These are phyloP conservation scores for Notodonta dromedarius DNA, from an alignment of 2,888 invertebrate species.

Conservation along the genomic window DNA sequence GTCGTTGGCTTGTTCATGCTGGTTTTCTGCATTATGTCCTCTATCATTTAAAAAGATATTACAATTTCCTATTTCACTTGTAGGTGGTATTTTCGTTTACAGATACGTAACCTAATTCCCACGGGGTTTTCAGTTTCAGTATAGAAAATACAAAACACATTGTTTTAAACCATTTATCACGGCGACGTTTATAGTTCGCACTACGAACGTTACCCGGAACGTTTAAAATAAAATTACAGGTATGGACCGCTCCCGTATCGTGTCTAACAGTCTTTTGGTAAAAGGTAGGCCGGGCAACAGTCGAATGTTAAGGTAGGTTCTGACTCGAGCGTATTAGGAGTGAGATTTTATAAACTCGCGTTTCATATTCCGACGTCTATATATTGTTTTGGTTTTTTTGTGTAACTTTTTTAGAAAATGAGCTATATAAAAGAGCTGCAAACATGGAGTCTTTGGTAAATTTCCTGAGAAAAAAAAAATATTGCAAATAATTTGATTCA, in stretches of 20 bases:
- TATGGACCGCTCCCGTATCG: constrained; percentile 9
- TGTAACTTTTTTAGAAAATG: too few species aligned
- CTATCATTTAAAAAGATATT: too few species aligned
- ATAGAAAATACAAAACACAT: constrained; percentile 1
- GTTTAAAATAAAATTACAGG: constrained; percentile 21
- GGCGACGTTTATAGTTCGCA: constrained; percentile 7
- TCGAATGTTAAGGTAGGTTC: not conserved
- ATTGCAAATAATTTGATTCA: too few species aligned
- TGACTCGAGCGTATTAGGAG: not conserved
- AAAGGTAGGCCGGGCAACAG: constrained; percentile 7
- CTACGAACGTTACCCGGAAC: constrained; percentile 1
- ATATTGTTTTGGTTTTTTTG: not conserved
- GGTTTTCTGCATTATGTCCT: too few species aligned
- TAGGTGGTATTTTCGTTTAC: too few species aligned
- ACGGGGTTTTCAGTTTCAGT: not conserved
- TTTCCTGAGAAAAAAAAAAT: too few species aligned
- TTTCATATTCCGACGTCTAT: not conserved
- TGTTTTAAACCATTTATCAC: constrained; percentile 2
- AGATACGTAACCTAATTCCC: not conserved
- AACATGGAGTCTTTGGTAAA: too few species aligned
- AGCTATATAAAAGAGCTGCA: too few species aligned
- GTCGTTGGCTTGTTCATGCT: too few species aligned
- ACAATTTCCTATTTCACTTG: too few species aligned
- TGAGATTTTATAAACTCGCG: too few species aligned
- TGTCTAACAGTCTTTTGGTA: constrained; percentile 15